A percentile compares a stretch with the other conserved stretches of the same genome.
Evolutionary conservation across 2,113 vertebrate species (phyloP).

Genomic region (Dicaeum eximium): DNA sequence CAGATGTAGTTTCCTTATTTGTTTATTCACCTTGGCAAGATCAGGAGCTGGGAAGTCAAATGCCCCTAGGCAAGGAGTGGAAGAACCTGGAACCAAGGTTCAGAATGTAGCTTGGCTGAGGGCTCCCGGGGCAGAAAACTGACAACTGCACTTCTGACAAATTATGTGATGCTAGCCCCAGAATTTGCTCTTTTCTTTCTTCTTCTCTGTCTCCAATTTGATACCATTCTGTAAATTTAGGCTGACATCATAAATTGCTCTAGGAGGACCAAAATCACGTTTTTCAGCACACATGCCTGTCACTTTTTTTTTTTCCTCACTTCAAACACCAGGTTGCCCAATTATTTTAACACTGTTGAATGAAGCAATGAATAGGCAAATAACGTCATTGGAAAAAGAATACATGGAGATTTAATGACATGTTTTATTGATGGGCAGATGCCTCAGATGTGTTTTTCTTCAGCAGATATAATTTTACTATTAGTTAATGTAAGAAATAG

Average conservation of each 20-base stretch:
- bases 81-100: background rate
- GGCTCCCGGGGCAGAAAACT: background rate
- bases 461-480: background rate
- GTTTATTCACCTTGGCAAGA: slow-evolving; percentile 35
- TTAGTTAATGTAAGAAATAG: background rate
- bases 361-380: background rate
- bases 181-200: slow-evolving; percentile 7
- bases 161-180: background rate
- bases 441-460: background rate
- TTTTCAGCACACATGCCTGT: background rate
- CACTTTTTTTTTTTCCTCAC: background rate
- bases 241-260: background rate
- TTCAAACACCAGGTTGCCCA: background rate
- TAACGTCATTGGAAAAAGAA: background rate
- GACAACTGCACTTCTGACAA: slow-evolving; percentile 26
- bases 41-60: slow-evolving; percentile 3
- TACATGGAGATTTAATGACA: background rate
- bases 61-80: background rate
- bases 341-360: background rate
- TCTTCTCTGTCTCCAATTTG: background rate
- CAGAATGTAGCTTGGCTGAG: background rate
- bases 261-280: background rate
- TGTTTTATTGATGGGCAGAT: background rate
- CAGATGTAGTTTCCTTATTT: background rate
- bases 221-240: background rate